A percentile compares a stretch with the other conserved stretches of the same genome.
These are phyloP conservation scores for Macaca mulatta DNA, from an alignment of 2,113 vertebrate genomes.

Conservation along the genomic window DNA sequence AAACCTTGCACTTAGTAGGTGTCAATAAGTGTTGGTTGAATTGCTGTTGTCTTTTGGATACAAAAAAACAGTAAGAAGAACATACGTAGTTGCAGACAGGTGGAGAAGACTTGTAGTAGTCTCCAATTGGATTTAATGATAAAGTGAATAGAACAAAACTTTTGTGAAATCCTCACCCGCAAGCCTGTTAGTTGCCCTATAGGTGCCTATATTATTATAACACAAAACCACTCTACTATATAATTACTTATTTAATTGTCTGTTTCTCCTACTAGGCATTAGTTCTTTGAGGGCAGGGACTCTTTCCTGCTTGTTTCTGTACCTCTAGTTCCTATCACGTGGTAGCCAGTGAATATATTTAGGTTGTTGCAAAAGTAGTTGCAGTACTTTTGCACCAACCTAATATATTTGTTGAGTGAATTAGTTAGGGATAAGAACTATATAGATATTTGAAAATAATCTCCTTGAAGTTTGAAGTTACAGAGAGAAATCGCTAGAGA, in stretches of 20 bases:
- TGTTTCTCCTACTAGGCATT: not conserved
- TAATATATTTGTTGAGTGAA: not conserved
- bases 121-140: not conserved
- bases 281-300: not conserved
- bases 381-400: too few species aligned
- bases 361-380: too few species aligned
- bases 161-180: not conserved
- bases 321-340: not conserved
- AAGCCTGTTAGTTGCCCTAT: not conserved
- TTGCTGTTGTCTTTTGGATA: not conserved
- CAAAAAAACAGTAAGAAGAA: not conserved
- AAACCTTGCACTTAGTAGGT: not conserved
- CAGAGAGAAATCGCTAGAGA: not conserved
- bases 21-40: not conserved
- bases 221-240: not conserved
- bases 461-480: constrained; percentile 21
- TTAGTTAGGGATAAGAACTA: not conserved
- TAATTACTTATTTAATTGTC: not conserved
- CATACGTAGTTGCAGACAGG: not conserved
- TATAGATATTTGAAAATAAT: constrained; percentile 19
- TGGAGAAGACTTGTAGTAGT: not conserved
- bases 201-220: not conserved
- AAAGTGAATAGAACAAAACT: not conserved
- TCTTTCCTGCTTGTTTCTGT: not conserved
- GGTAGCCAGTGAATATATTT: not conserved